Evolutionary conservation across 1,140 invertebrate species (phyloP), one percentile per base, ranked within the genome.

Genomic region (Panagrolaimus sp.): DNA sequence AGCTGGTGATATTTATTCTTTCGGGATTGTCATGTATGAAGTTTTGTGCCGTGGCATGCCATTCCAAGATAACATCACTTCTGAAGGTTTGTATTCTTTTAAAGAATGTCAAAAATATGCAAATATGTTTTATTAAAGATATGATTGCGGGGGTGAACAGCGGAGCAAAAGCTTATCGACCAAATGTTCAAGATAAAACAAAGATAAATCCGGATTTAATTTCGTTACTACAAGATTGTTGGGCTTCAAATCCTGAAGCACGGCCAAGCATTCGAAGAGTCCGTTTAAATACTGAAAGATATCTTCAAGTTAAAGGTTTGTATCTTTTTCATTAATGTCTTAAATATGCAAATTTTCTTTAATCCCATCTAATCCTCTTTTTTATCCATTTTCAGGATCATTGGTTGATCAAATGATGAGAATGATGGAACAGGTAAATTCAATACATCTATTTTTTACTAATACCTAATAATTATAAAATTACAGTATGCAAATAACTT

Each of bases 401-500:
- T 63, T 81, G 26, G 78, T 83, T 21, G 80, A 81, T 68, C 78
- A 83, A 65, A 81, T 83, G 78, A 83, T 81, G 79, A 63, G 72
- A 12, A 71, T 76, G 72, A 79, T 77, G 72, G 72, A 79, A 44
- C 91, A 96, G 82, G 95, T 94, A 83, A 98, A 38, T 38, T n/a
- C 2, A 38, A 38, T 38, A 38, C 2, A 38, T 38, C 32, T 38
- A 2, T 38, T 38, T 4, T 4, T 38, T 4, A 38, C 32, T 38
- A 38, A 38, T 4, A 4, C 32, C 32, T 4, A 38, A n/a, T n/a
- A n/a, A n/a, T n/a, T n/a, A n/a, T n/a, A n/a, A 38, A 38, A 38
- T 38, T 38, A 38, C 7, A 38, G 32, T 38, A 38, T 38, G 93
- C 95, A 0, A 96, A 94, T 83, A 98, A 98, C 84, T 87, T 98